Evolutionary conservation across 2,113 vertebrate species (phyloP).

Genomic region (Plectropomus leopardus): DNA sequence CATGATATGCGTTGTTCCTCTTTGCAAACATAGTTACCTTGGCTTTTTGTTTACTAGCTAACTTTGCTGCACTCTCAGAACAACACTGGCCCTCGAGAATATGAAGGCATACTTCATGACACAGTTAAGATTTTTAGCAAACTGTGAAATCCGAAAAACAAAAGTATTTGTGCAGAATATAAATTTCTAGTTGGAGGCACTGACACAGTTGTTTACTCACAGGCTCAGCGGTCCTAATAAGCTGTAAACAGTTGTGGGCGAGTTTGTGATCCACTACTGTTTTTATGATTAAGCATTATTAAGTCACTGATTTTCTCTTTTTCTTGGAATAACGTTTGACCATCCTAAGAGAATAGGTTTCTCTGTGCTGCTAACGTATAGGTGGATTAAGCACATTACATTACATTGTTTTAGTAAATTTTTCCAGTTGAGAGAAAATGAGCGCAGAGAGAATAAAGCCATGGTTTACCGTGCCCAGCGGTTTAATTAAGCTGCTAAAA

Average conservation of each 20-base stretch:
- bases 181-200: not conserved
- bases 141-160: not conserved
- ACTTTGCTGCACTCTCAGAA: not conserved
- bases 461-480: conserved; percentile 26
- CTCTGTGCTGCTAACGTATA: not conserved
- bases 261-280: not conserved
- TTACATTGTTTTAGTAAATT: conserved; percentile 14
- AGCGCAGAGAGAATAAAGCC: conserved; percentile 21
- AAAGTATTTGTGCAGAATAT: not conserved
- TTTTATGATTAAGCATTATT: not conserved
- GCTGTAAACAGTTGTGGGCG: not conserved
- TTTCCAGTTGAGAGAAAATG: conserved; percentile 17
- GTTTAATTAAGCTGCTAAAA: conserved; percentile 64
- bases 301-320: not conserved
- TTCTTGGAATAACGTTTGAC: not conserved
- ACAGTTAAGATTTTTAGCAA: not conserved
- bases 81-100: not conserved
- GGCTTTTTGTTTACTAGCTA: not conserved
- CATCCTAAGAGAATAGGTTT: not conserved
- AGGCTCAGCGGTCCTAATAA: not conserved
- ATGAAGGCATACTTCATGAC: not conserved
- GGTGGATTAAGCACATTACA: not conserved
- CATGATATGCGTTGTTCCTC: not conserved
- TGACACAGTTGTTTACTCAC: not conserved
- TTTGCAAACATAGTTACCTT: not conserved